Evolutionary conservation across 1,140 invertebrate genomes (phyloP).

Genomic region (Cherax quadricarinatus): DNA sequence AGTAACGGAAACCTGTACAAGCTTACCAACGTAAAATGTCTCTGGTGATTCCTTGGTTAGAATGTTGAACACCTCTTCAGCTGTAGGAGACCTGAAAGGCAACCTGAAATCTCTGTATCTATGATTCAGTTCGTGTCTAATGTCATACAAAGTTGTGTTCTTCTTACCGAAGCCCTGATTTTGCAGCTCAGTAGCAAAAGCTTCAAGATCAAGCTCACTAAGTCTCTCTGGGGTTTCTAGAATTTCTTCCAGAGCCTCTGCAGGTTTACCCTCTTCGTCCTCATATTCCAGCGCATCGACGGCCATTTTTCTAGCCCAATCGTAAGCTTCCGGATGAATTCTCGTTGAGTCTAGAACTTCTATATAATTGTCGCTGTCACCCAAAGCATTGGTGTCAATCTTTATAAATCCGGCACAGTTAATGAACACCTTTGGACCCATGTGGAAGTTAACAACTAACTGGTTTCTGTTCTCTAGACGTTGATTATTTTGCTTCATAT

Average conservation of each 20-base stretch:
- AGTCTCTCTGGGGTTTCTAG: conserved; percentile 95
- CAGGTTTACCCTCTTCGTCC: conserved; percentile 94
- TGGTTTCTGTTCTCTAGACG: conserved; percentile 96
- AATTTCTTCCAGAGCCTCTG: conserved; percentile 97
- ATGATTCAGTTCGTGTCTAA: conserved; percentile 95
- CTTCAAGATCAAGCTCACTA: conserved; percentile 98
- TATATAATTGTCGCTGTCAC: conserved; percentile 85
- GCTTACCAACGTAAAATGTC: conserved; percentile 95
- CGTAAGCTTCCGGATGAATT: conserved; percentile 99
- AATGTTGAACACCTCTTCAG: conserved; percentile 95
- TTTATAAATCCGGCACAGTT: conserved; percentile 99
- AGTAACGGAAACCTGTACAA: conserved; percentile 85
- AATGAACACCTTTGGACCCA: conserved; percentile 99
- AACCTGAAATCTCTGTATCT: conserved; percentile 96
- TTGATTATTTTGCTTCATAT: conserved; percentile 95
- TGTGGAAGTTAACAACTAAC: conserved; percentile 94
- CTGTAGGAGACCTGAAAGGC: conserved; percentile 86
- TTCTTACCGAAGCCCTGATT: conserved; percentile 97
- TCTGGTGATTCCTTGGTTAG: conserved; percentile 97
- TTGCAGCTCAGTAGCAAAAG: conserved; percentile 98
- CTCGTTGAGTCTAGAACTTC: conserved; percentile 98
- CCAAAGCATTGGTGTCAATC: conserved; percentile 96
- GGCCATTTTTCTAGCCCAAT: conserved; percentile 99
- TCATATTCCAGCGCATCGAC: conserved; percentile 99
- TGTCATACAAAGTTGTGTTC: conserved; percentile 98